phyloP scores from a whole-genome alignment of 2,797 vertebrate species.

The Microchirus variegatus region DNA sequence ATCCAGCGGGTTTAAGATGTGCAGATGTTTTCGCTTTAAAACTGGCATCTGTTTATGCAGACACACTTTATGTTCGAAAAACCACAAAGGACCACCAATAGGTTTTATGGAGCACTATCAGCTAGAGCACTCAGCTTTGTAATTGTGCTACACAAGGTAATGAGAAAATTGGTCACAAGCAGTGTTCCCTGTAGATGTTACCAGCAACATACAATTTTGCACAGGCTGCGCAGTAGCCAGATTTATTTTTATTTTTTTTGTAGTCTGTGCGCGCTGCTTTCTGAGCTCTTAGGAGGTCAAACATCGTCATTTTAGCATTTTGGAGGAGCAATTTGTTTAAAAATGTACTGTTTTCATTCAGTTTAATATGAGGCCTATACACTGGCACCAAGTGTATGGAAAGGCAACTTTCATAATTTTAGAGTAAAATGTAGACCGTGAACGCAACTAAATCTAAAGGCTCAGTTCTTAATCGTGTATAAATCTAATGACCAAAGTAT shows the following conservation, averaged over 20 bases:
- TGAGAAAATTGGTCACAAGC: constrained; percentile 82
- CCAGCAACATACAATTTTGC: constrained; percentile 68
- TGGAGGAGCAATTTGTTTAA: constrained; percentile 31
- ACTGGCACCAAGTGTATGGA: background rate
- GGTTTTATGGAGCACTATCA: constrained; percentile 82
- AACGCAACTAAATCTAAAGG: background rate
- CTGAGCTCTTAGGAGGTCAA: constrained; percentile 50
- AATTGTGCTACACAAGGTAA: constrained; percentile 80
- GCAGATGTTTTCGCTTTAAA: constrained; percentile 85
- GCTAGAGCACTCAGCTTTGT: constrained; percentile 78
- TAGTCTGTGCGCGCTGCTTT: constrained; percentile 16
- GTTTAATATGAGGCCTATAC: constrained; percentile 6
- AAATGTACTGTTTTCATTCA: constrained; percentile 33
- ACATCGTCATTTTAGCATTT: constrained; percentile 44
- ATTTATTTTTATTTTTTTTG: constrained; percentile 42
- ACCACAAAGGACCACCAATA: constrained; percentile 80
- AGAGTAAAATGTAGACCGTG: background rate
- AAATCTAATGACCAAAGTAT: background rate
- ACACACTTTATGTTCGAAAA: constrained; percentile 78
- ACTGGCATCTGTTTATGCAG: constrained; percentile 85
- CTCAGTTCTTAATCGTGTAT: background rate
- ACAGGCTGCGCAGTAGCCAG: constrained; percentile 65
- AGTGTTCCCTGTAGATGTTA: constrained; percentile 73
- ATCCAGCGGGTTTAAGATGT: constrained; percentile 83
- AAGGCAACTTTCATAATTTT: constrained; percentile 6